Percentiles rank a stretch among this genome's conserved stretches.
These are phyloP conservation scores for Ophion ventricosus DNA, from an alignment of 2,888 invertebrate genomes.

Conservation along the genomic window DNA sequence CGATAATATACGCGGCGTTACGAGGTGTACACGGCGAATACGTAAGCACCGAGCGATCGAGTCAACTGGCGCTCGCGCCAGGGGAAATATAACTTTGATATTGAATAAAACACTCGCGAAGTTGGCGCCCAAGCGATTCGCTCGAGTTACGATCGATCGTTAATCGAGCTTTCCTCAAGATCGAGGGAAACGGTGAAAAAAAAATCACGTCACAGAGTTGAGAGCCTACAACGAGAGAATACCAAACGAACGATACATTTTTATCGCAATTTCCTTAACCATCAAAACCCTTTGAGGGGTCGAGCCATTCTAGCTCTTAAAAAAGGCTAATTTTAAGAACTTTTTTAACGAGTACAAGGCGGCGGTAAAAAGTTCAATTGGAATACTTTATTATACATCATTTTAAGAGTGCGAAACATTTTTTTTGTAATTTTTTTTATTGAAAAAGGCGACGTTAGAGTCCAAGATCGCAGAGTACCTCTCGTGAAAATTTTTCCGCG, in stretches of 20 bases:
- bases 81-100: conserved; percentile 53
- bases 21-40: conserved; percentile 12
- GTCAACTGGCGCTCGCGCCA: conserved; percentile 22
- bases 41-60: conserved; percentile 24
- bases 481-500: too few species aligned
- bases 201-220: conserved; percentile 8
- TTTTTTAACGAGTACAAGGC: too few species aligned
- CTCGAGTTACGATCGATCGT: conserved; percentile 52
- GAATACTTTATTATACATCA: too few species aligned
- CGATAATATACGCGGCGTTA: conserved; percentile 33
- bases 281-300: too few species aligned
- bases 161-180: conserved; percentile 45
- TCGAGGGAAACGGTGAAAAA: conserved; percentile 18
- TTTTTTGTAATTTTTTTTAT: too few species aligned
- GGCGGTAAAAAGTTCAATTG: too few species aligned
- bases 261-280: not conserved
- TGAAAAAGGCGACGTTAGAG: too few species aligned
- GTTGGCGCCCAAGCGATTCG: conserved; percentile 17
- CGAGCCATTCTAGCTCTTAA: too few species aligned
- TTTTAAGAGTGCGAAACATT: too few species aligned
- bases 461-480: too few species aligned
- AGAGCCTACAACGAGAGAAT: conserved; percentile 9
- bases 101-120: conserved; percentile 47
- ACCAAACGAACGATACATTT: conserved; percentile 31
- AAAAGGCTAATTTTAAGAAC: too few species aligned